Percentiles rank a stretch among this genome's conserved stretches.
Conservation (phyloP, 2,888 invertebrate species). For the Phalera bucephala region DNA sequence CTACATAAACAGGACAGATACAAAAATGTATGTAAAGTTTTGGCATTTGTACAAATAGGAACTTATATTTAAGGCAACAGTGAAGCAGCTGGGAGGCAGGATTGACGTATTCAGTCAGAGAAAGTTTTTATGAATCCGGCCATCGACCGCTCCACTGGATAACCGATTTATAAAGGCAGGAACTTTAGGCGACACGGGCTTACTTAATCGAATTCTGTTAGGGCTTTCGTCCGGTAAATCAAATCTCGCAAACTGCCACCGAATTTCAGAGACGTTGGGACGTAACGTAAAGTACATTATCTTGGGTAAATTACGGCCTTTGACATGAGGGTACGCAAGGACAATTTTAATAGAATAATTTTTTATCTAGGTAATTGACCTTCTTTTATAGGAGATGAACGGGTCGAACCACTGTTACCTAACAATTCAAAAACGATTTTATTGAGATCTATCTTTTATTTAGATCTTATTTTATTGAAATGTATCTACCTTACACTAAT, state of each 20-base stretch:
- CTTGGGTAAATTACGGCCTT: constrained; percentile 14
- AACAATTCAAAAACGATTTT: neutral
- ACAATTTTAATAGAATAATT: no score
- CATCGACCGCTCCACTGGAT: constrained; percentile 31
- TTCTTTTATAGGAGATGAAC: neutral
- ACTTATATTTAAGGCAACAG: constrained; percentile 13
- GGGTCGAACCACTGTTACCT: neutral
- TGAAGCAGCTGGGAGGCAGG: constrained; percentile 8
- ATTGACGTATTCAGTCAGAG: constrained; percentile 10
- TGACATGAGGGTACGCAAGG: constrained; percentile 7
- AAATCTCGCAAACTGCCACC: constrained; percentile 31
- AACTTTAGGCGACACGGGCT: constrained; percentile 35
- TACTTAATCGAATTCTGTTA: constrained; percentile 49
- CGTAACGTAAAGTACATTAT: constrained; percentile 19
- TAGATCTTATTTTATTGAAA: no score
- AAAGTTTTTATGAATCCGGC: constrained; percentile 34
- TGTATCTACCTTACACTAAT: no score
- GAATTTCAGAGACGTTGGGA: constrained; percentile 31
- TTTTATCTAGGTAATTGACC: no score
- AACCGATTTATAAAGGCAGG: constrained; percentile 42
- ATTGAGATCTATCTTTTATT: no score
- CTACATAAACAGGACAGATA: constrained; percentile 9
- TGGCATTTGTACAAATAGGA: constrained; percentile 13
- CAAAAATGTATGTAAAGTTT: constrained; percentile 20
- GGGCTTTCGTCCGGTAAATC: constrained; percentile 41